Evolutionary conservation across 2,797 vertebrate species (phyloP).

Genomic region (Pitangus sulphuratus): DNA sequence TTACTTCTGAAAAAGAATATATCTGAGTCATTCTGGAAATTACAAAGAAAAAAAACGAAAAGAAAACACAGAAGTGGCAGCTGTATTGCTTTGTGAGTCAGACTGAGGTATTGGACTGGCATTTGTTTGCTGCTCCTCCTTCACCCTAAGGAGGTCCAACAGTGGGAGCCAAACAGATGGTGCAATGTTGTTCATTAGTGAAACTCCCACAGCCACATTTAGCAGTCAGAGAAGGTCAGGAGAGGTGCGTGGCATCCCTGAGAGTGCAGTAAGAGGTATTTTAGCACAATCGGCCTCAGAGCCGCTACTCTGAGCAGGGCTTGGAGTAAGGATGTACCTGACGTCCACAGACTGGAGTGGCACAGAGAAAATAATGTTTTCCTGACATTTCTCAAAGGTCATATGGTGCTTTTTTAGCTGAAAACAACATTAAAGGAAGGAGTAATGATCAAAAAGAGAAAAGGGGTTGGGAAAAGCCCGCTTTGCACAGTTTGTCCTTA

Average conservation of each 20-base stretch:
- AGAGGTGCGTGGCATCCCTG: not conserved
- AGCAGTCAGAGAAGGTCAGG: not conserved
- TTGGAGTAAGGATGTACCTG: not conserved
- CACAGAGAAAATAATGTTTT: constrained; percentile 26
- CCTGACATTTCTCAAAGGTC: constrained; percentile 60
- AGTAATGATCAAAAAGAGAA: constrained; percentile 39
- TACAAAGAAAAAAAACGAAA: not conserved
- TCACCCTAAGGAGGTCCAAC: not conserved
- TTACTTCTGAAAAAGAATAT: not conserved
- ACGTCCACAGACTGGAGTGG: not conserved
- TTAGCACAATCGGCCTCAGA: not conserved
- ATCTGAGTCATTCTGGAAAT: not conserved
- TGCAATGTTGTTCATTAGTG: not conserved
- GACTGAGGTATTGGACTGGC: not conserved
- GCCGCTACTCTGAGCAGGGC: not conserved
- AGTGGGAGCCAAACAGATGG: not conserved
- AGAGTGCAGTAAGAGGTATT: not conserved
- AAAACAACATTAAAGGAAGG: constrained; percentile 12
- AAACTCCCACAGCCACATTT: not conserved
- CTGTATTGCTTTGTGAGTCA: not conserved
- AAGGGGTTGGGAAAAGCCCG: not conserved
- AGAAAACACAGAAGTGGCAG: not conserved
- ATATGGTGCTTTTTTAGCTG: not conserved
- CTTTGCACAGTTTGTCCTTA: constrained; percentile 20
- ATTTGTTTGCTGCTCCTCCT: not conserved